Percentiles rank a stretch among this genome's conserved stretches.
Conservation (phyloP, 2,113 vertebrate genomes). For the Odontophorus gujanensis region DNA sequence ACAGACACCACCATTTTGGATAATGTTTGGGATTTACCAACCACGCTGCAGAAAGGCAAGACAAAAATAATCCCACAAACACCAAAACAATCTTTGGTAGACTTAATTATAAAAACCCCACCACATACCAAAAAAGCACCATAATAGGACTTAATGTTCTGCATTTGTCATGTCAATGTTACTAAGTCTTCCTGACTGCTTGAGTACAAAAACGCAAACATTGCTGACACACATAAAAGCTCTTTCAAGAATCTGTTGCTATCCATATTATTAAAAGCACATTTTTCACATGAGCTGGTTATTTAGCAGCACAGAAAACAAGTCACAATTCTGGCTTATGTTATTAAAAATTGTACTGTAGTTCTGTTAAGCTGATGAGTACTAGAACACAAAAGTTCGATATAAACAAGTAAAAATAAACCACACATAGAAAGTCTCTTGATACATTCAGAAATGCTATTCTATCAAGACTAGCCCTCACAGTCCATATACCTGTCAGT, state of each 20-base stretch:
- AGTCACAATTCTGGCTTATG: neutral
- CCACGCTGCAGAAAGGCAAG: neutral
- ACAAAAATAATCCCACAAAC: no score
- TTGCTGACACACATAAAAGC: constrained; percentile 33
- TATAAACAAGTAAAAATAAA: neutral
- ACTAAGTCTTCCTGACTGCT: neutral
- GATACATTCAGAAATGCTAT: neutral
- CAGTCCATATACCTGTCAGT: neutral
- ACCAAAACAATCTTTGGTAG: no score
- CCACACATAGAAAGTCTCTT: neutral
- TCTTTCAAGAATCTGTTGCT: neutral
- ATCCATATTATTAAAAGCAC: constrained; percentile 26
- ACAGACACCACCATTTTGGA: neutral
- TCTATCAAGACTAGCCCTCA: neutral
- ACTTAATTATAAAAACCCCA: neutral
- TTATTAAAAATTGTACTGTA: neutral
- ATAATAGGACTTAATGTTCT: neutral
- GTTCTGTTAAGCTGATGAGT: neutral
- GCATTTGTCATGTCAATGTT: neutral
- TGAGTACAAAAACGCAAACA: constrained; percentile 10
- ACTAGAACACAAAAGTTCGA: neutral
- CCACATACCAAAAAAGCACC: neutral
- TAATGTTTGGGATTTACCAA: neutral
- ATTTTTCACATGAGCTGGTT: neutral
- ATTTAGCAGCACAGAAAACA: neutral